Evolutionary conservation across 2,888 invertebrate species (phyloP), one percentile per base, ranked within the genome.

Genomic region (Quadriops clusia): DNA sequence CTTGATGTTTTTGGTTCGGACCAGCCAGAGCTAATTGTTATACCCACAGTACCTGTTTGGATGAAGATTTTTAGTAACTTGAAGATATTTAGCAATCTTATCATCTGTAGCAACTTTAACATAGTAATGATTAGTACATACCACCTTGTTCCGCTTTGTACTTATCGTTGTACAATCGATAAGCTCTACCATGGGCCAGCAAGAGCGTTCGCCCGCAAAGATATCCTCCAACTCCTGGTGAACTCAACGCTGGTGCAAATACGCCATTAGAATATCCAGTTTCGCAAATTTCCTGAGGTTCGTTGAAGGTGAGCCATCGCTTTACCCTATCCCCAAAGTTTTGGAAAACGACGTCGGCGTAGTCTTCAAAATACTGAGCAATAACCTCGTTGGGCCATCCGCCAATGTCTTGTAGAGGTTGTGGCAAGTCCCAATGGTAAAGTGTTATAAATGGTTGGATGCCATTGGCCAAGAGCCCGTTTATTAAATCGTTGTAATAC

Each of bases 401-500:
- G 24, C 70, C 67, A 56, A 70, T 63, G 49, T 71, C 61, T 64
- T 68, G 37, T 7, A 45, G 12, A 6, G 15, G 7, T 34, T 41
- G 40, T 3, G 47, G 47, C 9, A 39, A 24, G 23, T 47, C 46
- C 47, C 50, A 49, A 31, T 57, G 52, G 38, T 47, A 53, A 9
- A 59, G 41, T 1, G 53, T 52, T 2, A 62, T 53, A 36, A 58
- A 43, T 4, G 71, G 70, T 30, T 53, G 46, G 33, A 80, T 72
- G 7, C 63, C 65, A 29, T 65, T 61, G 1, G 54, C 63, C 8
- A 75, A 40, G 3, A 85, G 64, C 44, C 73, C 77, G 43, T 79
- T 64, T 28, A 85, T 76, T 22, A 87, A 56, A 42, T 76, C 70
- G 45, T 71, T 74, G 54, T 87, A 86, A 56, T 83, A 82, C 33